Evolutionary conservation across 2,888 invertebrate species (phyloP).

Genomic region (Epinotia bilunana): DNA sequence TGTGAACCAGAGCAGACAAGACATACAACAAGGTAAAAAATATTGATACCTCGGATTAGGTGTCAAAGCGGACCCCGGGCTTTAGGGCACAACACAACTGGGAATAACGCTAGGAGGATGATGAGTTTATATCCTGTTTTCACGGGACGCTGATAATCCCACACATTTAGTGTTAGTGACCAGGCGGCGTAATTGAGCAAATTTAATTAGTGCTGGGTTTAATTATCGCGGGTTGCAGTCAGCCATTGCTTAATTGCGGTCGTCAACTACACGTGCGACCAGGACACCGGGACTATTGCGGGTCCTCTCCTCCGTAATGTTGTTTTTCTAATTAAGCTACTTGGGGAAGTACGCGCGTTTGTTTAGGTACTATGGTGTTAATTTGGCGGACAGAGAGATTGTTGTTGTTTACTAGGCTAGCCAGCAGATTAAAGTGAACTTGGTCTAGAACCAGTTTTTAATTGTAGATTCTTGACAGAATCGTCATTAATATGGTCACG

Average conservation of each 20-base stretch:
- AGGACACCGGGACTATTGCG: conserved; percentile 15
- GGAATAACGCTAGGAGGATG: too few species aligned
- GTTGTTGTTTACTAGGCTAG: neutral
- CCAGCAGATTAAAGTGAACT: neutral
- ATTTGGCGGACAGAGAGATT: neutral
- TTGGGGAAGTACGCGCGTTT: neutral
- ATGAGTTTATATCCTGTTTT: neutral
- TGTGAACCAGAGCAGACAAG: neutral
- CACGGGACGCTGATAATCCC: conserved; percentile 8
- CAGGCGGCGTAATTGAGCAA: conserved; percentile 52
- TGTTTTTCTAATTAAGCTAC: conserved; percentile 27
- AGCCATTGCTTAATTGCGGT: conserved; percentile 64
- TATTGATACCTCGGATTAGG: too few species aligned
- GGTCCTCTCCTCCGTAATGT: conserved; percentile 14
- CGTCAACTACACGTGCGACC: conserved; percentile 64
- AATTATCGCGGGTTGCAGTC: conserved; percentile 58
- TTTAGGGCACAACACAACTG: too few species aligned
- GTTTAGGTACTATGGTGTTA: neutral
- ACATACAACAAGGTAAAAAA: neutral
- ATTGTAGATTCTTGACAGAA: neutral
- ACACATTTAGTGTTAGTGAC: conserved; percentile 14
- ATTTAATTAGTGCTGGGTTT: conserved; percentile 68
- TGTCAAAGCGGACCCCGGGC: too few species aligned
- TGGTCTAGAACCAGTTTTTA: conserved; percentile 13
- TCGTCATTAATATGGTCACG: conserved; percentile 2